Percentiles rank a stretch among this genome's conserved stretches.
Evolutionary conservation across 2,113 vertebrate species (phyloP).

Genomic region (Papio anubis): DNA sequence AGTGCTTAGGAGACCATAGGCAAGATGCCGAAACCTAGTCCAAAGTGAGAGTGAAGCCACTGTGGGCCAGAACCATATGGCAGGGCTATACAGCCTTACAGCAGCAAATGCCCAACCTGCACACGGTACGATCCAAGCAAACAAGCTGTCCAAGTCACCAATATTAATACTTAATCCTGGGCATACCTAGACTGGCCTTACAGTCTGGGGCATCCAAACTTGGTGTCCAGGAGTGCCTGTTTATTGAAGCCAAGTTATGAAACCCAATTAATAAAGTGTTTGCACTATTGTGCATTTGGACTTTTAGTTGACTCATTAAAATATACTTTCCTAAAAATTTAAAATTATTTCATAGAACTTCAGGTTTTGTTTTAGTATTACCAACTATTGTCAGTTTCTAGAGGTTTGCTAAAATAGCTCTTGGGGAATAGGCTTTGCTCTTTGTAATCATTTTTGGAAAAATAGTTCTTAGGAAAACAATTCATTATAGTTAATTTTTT

Average conservation of each 20-base stretch:
- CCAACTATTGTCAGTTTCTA: neutral
- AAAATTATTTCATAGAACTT: neutral
- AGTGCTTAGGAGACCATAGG: neutral
- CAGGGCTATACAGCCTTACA: neutral
- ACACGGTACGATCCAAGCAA: neutral
- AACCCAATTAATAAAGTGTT: neutral
- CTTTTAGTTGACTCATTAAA: neutral
- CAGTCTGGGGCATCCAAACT: neutral
- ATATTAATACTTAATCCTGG: too few species aligned
- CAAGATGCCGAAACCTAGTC: neutral
- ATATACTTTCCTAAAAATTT: neutral
- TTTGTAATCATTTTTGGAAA: neutral
- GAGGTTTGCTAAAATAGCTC: neutral
- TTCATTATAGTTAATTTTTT: neutral
- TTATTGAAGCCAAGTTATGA: neutral
- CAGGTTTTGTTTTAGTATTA: neutral
- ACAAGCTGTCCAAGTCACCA: too few species aligned
- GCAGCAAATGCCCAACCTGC: neutral
- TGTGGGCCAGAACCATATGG: neutral
- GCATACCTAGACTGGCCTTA: neutral
- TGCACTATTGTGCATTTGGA: neutral
- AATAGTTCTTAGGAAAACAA: neutral
- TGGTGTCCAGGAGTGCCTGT: neutral
- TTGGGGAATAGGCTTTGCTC: neutral
- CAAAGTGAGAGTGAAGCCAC: neutral